Base-by-base conservation (phyloP, 2,888 invertebrate species). In the Hydrotaea cyrtoneurina region DNA sequence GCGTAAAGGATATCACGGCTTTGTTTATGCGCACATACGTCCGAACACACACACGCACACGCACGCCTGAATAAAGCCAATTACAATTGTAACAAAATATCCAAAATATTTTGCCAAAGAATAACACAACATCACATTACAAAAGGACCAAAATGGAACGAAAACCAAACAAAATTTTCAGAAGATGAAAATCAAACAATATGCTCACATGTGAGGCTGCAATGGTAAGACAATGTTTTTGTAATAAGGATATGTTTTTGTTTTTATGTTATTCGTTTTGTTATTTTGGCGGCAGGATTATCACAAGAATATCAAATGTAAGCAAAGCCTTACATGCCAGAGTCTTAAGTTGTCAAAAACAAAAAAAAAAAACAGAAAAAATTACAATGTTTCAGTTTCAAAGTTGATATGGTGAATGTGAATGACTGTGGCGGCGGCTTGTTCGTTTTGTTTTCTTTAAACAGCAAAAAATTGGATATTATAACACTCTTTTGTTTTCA, bases 231-330 rank as follows among this genome's bases (percentile, higher is more conserved):
- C 26, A 59, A 36, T 62, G 39, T 57, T 43, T 43, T 17, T 15
- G 23, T 46, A 17, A 8, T 21, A 36, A 57, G 21, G 39, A 73
- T 57, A 59, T 15, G 23, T 4, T n/a, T 57, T 19, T 72, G 26
- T 64, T 8, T 19, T 2, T 2, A 10, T 55, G 55, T 21, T 31
- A 31, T 31, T 7, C 31, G 55, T 76, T 17, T 23, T 76, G 76
- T 80, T 78, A 69, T 80, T 73, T 79, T 76, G 84, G 81, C 84
- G 84, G 84, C 78, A 76, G 81, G 84, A 81, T 84, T 73, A 79
- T 72, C 78, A 23, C 43, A 46, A 77, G 76, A 23, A 66, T 69
- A 15, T 39, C 62, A 76, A 75, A 57, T 73, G 50, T 66, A 39
- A 46, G 53, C 46, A 78, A 78, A 83, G 71, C 17, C 26, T 50